Percentiles rank a stretch among this genome's conserved stretches.
phyloP scores from a whole-genome alignment of 1,140 invertebrate species.

The Notospermus geniculatus region DNA sequence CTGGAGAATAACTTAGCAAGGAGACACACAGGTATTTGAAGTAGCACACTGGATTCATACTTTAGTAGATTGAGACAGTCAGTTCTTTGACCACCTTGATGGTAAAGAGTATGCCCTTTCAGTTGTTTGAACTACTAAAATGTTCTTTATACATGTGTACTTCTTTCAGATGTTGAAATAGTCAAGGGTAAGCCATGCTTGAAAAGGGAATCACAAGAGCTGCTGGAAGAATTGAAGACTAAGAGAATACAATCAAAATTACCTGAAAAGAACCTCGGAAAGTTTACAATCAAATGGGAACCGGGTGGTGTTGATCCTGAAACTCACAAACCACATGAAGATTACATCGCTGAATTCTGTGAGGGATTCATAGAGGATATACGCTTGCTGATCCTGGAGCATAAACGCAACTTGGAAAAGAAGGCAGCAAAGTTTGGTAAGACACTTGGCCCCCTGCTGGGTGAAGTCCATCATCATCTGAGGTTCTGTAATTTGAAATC shows the following conservation, averaged over 20 bases:
- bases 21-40: too few relatives aligned
- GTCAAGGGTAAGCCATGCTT: too few relatives aligned
- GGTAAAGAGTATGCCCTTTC: too few relatives aligned
- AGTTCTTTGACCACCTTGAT: too few relatives aligned
- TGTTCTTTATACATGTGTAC: too few relatives aligned
- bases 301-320: constrained; percentile 32
- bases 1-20: neutral
- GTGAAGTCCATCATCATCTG: constrained; percentile 89
- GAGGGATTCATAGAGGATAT: constrained; percentile 31
- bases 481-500: constrained; percentile 86
- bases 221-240: constrained; percentile 16
- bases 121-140: too few relatives aligned
- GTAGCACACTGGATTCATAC: too few relatives aligned
- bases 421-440: constrained; percentile 40
- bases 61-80: too few relatives aligned
- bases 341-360: constrained; percentile 38
- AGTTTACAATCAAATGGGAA: constrained; percentile 22
- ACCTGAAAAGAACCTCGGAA: constrained; percentile 17
- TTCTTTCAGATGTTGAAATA: too few relatives aligned
- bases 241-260: constrained; percentile 20
- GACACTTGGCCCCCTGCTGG: too few relatives aligned
- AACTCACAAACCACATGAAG: constrained; percentile 24
- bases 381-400: constrained; percentile 29
- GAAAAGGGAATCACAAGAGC: constrained; percentile 18
- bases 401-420: constrained; percentile 17